Base-by-base conservation (phyloP, 2,888 invertebrate genomes). In the Coecobrya sp. region DNA sequence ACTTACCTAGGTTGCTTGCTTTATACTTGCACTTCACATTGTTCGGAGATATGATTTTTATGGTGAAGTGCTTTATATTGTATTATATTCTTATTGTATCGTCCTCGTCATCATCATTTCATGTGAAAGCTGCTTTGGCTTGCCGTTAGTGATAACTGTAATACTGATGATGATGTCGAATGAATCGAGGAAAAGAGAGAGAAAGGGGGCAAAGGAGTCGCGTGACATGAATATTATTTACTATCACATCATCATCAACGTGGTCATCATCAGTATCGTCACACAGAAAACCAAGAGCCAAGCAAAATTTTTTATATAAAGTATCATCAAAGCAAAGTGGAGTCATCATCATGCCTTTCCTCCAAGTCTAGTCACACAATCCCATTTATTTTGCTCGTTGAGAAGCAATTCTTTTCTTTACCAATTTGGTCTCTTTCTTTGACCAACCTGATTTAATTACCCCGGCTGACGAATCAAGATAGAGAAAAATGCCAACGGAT, bases 151-250 rank as follows among this genome's bases (percentile, higher is more conserved):
- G 86, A 86, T 76, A 76, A 70, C 70, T 70, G 42, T 86, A 86
- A 68, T 73, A 68, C 73, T 62, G 76, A 90, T 86, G 86, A 79
- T 86, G 81, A 79, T 86, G 27, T 86, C 22, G 59, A 76, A 52
- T 16, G 59, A 76, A 45, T 22, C 11, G 49, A 55, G 30, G 19
- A 30, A 65, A 27, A 55, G 25, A 62, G 1, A 52, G 30, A 55
- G 65, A 82, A 82, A 70, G 87, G 82, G 85, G 81, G 82, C 82
- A 82, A 55, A 59, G n/a, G 42, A 73, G 82, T 82, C 91, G 86
- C 91, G 91, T 91, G 91, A 91, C 91, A 87, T 87, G 91, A 91
- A 91, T 91, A 87, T 87, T 68, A 87, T 91, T 87, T 86, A 86
- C 70, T 79, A 82, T 89, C 73, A 84, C 62, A 88, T 45, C 76